Percentiles rank a stretch among this genome's conserved stretches.
Conservation (phyloP, 2,113 vertebrate genomes). For the Neolamprologus brichardi region DNA sequence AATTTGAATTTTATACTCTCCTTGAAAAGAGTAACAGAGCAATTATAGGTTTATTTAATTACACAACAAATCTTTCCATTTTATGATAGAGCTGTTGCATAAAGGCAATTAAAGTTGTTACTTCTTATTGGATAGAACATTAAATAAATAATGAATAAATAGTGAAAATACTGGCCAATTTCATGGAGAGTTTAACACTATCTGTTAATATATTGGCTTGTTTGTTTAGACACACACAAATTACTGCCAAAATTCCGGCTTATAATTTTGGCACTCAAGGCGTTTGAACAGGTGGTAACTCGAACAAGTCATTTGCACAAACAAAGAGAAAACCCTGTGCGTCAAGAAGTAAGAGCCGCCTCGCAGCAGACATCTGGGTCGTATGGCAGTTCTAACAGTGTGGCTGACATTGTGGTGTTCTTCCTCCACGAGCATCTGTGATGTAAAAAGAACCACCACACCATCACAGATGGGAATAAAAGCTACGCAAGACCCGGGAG, state of each 20-base stretch:
- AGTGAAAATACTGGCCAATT: not conserved
- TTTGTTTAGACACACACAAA: not conserved
- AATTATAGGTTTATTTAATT: not conserved
- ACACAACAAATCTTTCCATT: not conserved
- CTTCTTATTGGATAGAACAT: not conserved
- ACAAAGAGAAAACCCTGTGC: conserved; percentile 26
- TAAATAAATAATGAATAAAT: not conserved
- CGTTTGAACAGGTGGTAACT: conserved; percentile 44
- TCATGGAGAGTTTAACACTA: not conserved
- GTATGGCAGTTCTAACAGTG: not conserved
- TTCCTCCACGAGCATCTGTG: conserved; percentile 10
- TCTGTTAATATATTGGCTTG: not conserved
- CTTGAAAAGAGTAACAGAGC: not conserved
- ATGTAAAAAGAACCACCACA: conserved; percentile 3
- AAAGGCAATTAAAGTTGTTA: not conserved
- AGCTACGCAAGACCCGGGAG: not conserved
- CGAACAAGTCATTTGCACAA: conserved; percentile 11
- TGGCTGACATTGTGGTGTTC: not conserved
- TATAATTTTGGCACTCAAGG: not conserved
- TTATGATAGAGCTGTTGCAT: not conserved
- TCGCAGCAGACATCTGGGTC: conserved; percentile 29
- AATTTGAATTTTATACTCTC: not conserved
- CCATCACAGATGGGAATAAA: conserved; percentile 21
- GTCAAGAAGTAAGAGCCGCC: not conserved
- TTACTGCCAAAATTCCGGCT: not conserved